Evolutionary conservation across 2,797 vertebrate genomes (phyloP).

Genomic region (Notamacropus eugenii): DNA sequence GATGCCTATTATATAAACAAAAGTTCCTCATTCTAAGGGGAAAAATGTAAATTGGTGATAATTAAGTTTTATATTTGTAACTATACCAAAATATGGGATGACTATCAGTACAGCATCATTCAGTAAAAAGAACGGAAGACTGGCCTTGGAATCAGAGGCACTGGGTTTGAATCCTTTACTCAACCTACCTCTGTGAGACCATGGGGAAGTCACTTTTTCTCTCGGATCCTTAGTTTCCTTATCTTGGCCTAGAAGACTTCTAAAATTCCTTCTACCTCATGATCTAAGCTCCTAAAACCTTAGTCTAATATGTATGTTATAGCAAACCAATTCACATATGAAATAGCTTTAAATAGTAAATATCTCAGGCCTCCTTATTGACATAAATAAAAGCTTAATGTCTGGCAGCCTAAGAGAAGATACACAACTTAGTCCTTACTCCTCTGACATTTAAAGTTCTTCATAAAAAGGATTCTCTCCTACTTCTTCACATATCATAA

Average conservation of each 20-base stretch:
- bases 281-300: neutral
- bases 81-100: neutral
- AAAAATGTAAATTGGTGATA: neutral
- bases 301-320: neutral
- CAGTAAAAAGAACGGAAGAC: neutral
- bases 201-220: neutral
- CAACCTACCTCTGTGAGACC: neutral
- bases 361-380: neutral
- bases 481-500: neutral
- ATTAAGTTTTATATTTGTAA: neutral
- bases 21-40: neutral
- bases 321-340: neutral
- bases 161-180: no score
- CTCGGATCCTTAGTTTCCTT: neutral
- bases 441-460: neutral
- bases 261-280: neutral
- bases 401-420: no score
- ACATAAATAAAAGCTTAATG: neutral
- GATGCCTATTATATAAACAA: neutral
- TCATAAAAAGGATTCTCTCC: neutral
- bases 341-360: neutral
- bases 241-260: neutral
- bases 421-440: neutral
- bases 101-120: neutral
- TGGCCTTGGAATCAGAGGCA: neutral